These are phyloP conservation scores for Tipula confusa DNA, from an alignment of 2,888 invertebrate species.

Conservation along the genomic window DNA sequence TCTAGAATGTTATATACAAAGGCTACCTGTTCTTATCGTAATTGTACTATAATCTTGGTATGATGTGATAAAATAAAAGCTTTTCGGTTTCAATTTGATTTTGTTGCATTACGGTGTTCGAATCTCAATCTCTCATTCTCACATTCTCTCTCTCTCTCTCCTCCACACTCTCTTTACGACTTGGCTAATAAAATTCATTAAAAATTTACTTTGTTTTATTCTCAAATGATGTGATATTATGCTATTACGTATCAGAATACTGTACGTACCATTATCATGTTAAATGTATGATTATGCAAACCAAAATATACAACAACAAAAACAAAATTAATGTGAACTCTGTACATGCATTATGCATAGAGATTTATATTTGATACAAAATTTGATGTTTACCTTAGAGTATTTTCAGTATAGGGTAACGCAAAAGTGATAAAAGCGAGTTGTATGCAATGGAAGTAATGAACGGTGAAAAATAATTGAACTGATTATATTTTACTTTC, in stretches of 20 bases:
- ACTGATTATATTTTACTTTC: too few species aligned
- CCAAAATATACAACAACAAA: not conserved
- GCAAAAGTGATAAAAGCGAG: too few species aligned
- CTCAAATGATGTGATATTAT: not conserved
- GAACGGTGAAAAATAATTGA: too few species aligned
- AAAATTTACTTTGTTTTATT: conserved; percentile 9
- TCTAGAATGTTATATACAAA: too few species aligned
- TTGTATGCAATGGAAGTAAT: too few species aligned
- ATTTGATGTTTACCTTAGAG: not conserved
- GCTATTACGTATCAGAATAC: not conserved
- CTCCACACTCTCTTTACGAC: too few species aligned
- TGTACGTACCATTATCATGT: not conserved
- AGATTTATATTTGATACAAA: not conserved
- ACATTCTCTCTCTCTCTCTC: too few species aligned
- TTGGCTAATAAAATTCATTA: conserved; percentile 8
- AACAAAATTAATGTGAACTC: not conserved
- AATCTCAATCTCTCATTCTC: too few species aligned
- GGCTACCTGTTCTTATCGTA: too few species aligned
- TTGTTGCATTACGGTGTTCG: not conserved
- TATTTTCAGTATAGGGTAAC: not conserved
- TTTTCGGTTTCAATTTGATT: not conserved
- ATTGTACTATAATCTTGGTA: not conserved
- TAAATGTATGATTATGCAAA: not conserved
- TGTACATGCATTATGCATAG: not conserved
- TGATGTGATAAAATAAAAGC: not conserved